Conservation (phyloP, 2,113 vertebrate species). For the Peromyscus californicus region DNA sequence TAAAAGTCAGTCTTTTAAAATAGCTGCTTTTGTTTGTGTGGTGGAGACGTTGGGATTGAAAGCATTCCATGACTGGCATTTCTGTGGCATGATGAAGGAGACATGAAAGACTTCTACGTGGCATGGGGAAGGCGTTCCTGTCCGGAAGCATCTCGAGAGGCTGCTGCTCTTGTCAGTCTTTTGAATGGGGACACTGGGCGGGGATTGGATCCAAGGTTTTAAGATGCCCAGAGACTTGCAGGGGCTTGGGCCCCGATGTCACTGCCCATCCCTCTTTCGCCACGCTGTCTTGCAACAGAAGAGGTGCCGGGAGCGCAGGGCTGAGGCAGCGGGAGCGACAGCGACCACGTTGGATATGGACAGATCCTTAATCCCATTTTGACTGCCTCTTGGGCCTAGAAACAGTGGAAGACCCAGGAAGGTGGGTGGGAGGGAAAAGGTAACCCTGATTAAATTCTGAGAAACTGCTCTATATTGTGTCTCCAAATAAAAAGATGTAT, state of each 20-base stretch:
- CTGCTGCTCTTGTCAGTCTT: neutral
- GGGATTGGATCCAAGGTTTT: neutral
- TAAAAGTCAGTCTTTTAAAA: constrained; percentile 66
- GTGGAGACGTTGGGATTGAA: constrained; percentile 41
- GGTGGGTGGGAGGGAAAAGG: neutral
- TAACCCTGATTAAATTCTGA: neutral
- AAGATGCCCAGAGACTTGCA: neutral
- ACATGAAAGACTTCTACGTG: neutral
- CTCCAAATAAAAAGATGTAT: constrained; percentile 2
- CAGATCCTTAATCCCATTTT: neutral
- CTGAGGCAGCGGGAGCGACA: neutral
- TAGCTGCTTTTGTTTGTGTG: constrained; percentile 66
- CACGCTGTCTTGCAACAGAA: neutral
- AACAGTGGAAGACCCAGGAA: neutral
- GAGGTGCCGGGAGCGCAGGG: neutral
- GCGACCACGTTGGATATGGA: neutral
- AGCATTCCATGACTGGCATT: constrained; percentile 49
- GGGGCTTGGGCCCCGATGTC: neutral
- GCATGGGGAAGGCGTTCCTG: neutral
- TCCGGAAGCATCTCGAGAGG: neutral
- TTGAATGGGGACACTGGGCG: neutral
- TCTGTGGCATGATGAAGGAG: constrained; percentile 49
- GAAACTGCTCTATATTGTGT: neutral
- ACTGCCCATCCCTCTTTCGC: neutral
- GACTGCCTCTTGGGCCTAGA: neutral